These are phyloP conservation scores for Bos indicus DNA, from an alignment of 2,113 vertebrate genomes.

Conservation along the genomic window DNA sequence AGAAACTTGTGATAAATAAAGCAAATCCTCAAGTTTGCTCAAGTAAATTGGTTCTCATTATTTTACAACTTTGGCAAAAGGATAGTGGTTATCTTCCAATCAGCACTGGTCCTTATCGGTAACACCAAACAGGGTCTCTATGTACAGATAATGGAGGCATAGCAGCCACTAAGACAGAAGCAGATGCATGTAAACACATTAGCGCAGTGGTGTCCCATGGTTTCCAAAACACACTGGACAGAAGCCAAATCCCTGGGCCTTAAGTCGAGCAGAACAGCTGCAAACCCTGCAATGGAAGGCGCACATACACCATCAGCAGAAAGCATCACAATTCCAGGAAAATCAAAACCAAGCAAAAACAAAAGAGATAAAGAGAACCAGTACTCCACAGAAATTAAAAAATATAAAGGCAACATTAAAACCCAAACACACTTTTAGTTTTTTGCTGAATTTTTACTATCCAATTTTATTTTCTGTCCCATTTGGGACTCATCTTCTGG, in stretches of 20 bases:
- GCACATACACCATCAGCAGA: conserved; percentile 55
- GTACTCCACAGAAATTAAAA: conserved; percentile 69
- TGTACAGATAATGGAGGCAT: conserved; percentile 71
- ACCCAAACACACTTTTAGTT: conserved; percentile 61
- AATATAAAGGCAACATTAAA: conserved; percentile 71
- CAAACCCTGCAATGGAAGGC: conserved; percentile 64
- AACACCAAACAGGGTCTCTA: conserved; percentile 68
- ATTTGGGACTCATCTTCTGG: conserved; percentile 21
- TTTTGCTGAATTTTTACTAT: conserved; percentile 63
- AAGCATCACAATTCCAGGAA: conserved; percentile 57
- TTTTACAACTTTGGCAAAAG: conserved; percentile 47
- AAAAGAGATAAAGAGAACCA: conserved; percentile 54
- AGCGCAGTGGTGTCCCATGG: conserved; percentile 37
- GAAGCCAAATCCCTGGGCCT: conserved; percentile 62
- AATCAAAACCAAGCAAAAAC: conserved; percentile 70
- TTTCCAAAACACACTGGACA: conserved; percentile 59
- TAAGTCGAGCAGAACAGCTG: conserved; percentile 49
- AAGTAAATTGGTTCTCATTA: conserved; percentile 2
- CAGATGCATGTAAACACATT: conserved; percentile 45
- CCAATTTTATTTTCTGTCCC: conserved; percentile 54
- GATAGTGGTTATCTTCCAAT: conserved; percentile 49
- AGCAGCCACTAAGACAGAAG: conserved; percentile 64
- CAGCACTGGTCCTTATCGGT: conserved; percentile 52
- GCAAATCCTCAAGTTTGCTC: conserved; percentile 45
- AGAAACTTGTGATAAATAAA: conserved; percentile 35